Evolutionary conservation across 2,113 vertebrate genomes (phyloP).

Genomic region (Urocolius indicus): DNA sequence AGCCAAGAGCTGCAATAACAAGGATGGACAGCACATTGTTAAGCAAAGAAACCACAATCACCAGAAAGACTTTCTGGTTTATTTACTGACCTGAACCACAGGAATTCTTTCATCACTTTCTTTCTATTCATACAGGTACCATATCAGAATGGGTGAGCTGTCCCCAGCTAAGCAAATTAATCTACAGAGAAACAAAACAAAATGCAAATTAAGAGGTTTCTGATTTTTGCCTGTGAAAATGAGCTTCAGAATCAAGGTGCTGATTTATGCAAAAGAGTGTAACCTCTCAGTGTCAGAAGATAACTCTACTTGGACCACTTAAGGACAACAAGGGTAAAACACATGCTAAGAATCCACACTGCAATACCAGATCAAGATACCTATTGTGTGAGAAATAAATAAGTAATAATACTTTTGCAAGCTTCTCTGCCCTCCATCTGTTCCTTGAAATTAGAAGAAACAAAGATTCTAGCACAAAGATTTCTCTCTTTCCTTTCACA

Average conservation of each 20-base stretch:
- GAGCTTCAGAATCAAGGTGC: neutral
- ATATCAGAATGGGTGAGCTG: neutral
- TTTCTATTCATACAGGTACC: neutral
- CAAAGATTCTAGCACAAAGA: slow-evolving; percentile 36
- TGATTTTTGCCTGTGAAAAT: neutral
- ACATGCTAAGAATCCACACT: neutral
- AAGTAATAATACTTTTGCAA: neutral
- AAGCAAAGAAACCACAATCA: neutral
- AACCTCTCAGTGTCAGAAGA: neutral
- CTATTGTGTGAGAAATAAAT: slow-evolving; percentile 42
- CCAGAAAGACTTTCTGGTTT: neutral
- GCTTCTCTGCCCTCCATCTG: neutral
- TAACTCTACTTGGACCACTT: neutral
- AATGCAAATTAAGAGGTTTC: neutral
- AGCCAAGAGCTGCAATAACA: neutral
- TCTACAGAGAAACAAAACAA: neutral
- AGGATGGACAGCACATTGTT: neutral
- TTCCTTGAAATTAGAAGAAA: slow-evolving; percentile 40
- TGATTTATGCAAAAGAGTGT: neutral
- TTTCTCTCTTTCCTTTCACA: slow-evolving; percentile 31
- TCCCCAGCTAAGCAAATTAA: neutral
- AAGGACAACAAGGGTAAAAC: neutral
- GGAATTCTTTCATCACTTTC: neutral
- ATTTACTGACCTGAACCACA: neutral
- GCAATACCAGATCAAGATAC: neutral